phyloP scores from a whole-genome alignment of 2,113 vertebrate genomes.

The Pleuronectes platessa region DNA sequence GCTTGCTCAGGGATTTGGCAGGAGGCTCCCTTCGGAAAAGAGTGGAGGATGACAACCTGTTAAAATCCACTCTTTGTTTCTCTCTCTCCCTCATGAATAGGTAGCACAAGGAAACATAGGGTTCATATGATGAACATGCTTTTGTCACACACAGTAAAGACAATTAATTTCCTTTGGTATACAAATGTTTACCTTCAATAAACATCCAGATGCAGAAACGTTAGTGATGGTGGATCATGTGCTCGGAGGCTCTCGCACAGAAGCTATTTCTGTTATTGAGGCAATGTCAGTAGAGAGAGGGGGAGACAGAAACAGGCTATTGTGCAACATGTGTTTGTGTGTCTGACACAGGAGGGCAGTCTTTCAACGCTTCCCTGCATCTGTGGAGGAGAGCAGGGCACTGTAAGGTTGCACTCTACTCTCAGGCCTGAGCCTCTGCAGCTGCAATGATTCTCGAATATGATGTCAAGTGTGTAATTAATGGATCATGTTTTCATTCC shows the following conservation, averaged over 20 bases:
- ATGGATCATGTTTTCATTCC: not conserved
- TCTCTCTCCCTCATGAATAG: constrained; percentile 33
- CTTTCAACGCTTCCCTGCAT: constrained; percentile 68
- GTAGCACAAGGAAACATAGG: constrained; percentile 13
- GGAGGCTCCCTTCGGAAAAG: constrained; percentile 56
- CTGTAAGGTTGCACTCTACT: constrained; percentile 1
- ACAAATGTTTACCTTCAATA: constrained; percentile 13
- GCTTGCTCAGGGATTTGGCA: constrained; percentile 71
- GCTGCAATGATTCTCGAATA: not conserved
- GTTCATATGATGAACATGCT: not conserved
- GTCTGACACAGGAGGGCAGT: constrained; percentile 83
- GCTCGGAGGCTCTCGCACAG: constrained; percentile 11
- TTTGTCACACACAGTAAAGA: constrained; percentile 2
- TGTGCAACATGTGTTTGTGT: constrained; percentile 66
- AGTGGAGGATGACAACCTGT: constrained; percentile 73
- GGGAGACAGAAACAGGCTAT: constrained; percentile 14
- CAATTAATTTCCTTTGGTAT: not conserved
- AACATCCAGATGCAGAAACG: not conserved
- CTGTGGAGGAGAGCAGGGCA: constrained; percentile 10
- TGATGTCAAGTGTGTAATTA: not conserved
- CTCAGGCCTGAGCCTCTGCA: constrained; percentile 1
- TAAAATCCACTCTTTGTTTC: constrained; percentile 56
- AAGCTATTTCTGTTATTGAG: constrained; percentile 20
- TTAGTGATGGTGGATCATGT: not conserved
- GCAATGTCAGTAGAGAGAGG: constrained; percentile 2